phyloP scores from a whole-genome alignment of 2,797 vertebrate species.

The Iguana delicatissima region DNA sequence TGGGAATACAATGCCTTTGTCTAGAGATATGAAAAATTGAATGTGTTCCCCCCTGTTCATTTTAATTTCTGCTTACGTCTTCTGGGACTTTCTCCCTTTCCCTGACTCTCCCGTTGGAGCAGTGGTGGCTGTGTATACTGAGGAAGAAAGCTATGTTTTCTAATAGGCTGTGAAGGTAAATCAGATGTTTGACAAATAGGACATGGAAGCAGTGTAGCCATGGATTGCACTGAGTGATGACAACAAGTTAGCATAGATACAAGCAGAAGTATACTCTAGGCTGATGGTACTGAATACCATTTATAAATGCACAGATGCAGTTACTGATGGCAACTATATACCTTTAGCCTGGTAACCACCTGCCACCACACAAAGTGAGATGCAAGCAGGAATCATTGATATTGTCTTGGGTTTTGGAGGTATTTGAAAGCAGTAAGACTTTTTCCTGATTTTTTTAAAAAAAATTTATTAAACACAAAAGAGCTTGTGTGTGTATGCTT shows the following conservation, averaged over 20 bases:
- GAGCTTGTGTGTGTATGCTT: no score
- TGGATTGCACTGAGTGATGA: neutral
- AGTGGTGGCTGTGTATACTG: no score
- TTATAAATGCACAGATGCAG: neutral
- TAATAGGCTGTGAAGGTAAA: neutral
- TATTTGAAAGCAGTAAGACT: neutral
- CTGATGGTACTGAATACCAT: neutral
- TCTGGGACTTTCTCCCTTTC: neutral
- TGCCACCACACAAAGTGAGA: neutral
- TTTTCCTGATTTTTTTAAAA: neutral
- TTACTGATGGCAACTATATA: neutral
- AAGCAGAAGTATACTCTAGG: no score
- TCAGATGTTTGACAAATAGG: no score
- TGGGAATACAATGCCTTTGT: no score
- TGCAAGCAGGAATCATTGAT: neutral
- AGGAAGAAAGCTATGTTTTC: neutral
- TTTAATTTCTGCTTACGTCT: neutral
- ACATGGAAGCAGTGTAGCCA: neutral
- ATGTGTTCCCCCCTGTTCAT: neutral
- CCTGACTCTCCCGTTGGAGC: neutral
- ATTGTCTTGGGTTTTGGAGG: neutral
- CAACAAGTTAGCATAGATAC: neutral
- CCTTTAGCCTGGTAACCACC: neutral
- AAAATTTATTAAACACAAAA: no score
- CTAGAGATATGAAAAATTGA: no score